Evolutionary conservation across 2,797 vertebrate species (phyloP), one percentile per base, ranked within the genome.

Genomic region (Myotis vivesi): DNA sequence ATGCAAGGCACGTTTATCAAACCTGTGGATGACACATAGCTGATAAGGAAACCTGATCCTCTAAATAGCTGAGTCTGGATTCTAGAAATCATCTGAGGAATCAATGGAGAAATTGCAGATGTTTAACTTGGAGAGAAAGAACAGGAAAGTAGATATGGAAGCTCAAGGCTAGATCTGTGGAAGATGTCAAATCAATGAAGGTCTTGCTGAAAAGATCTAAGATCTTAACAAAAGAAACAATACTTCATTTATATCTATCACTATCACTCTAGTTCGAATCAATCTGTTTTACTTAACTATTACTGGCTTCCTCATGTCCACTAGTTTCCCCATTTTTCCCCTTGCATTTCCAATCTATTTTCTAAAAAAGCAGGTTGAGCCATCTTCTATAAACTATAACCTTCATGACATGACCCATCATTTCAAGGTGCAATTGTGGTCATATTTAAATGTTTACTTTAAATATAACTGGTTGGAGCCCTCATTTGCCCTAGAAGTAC

Each of bases 381-480:
- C 62, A 83, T 94, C 62, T 89, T 87, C 66, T 84, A 91, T 55
- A 71, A 89, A 91, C 17, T 46, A 6, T 46, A 89, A 91, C 30
- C 64, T 79, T 51, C 85, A 69, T 72, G 23, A 79, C 19, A 55
- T 69, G 20, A 16, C 79, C 28, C 82, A 77, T 3, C 33, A 94
- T 84, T 94, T 71, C 41, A 91, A 49, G 10, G 4, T 53, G 36
- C 9, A 83, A 84, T 84, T 81, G 84, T 73, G 66, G 53, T 89
- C 68, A 51, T 62, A 84, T 30, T 83, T 93, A 89, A 81, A 80
- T 51, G 30, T 94, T 91, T 87, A 83, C 46, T 83, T 94, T 84
- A 90, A 94, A 89, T 66, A 49, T 17, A 89, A 85, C 53, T 93
- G 53, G 28, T 55, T 22, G 66, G 57, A 69, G 23, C 17, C 33